Base-by-base conservation (phyloP, 2,113 vertebrate species). In the Carettochelys insculpta region DNA sequence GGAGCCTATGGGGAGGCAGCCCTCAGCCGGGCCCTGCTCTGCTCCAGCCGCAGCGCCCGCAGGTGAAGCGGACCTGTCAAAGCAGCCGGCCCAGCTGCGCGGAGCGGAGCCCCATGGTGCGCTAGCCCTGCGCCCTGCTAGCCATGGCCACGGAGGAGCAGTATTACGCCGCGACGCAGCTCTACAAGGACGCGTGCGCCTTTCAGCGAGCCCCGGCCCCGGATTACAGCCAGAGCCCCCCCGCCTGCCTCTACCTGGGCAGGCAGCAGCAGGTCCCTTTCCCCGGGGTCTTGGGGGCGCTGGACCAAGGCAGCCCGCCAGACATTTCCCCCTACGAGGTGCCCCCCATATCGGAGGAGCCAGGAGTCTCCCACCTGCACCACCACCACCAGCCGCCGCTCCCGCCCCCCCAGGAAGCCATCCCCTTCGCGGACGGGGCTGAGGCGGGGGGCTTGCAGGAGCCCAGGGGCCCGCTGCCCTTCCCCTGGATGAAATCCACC, bases 401-500 rank as follows among this genome's bases (percentile, higher is more conserved):
- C 14, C 94, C 97, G 53, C 81, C 96, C 43, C 97, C 98, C 50
- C 98, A 97, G 77, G 96, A 98, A 27, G 91, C 94, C 3, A 96
- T 98, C 14, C 97, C 97, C 71, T 99, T 98, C 77, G 95, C 97
- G 90, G 98, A 99, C 43, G 91, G 98, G 77, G 91, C 91, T 9
- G 98, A 99, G 7, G 50, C 98, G 1, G 97, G 97, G 3, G 82
- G 92, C n/a, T 86, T 98, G 83, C 98, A 98, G 56, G 98, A 98
- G n/a, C 97, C 98, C 84, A 97, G 98, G 81, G 97, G 97, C 85
- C 98, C 98, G 85, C 97, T 99, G 80, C 99, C 99, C 41, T 99
- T 99, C 90, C 99, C 99, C 9, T 99, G 99, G 99, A 99, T 99
- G 99, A 99, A 99, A 97, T 99, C 98, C 79, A 99, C 99, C 47